These are phyloP conservation scores for Teleogryllus oceanicus DNA, from an alignment of 2,888 invertebrate genomes.

Conservation along the genomic window DNA sequence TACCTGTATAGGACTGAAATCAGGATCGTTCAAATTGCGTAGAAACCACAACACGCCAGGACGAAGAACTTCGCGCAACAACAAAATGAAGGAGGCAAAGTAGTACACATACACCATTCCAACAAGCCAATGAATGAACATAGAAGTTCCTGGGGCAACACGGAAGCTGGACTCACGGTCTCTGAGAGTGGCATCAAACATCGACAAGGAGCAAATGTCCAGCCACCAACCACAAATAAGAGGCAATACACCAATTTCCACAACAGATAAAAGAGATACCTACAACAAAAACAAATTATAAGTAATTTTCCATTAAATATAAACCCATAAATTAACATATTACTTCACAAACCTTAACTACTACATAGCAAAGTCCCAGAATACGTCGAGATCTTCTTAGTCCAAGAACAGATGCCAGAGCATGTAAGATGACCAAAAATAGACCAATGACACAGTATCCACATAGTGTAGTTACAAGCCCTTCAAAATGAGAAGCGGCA, in stretches of 20 bases:
- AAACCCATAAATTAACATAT: not conserved
- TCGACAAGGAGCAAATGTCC: constrained; percentile 91
- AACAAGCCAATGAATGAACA: constrained; percentile 98
- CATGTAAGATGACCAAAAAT: constrained; percentile 76
- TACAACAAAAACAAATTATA: constrained; percentile 47
- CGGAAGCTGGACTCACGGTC: constrained; percentile 85
- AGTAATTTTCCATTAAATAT: not conserved
- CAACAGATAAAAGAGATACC: constrained; percentile 90
- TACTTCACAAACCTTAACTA: constrained; percentile 55
- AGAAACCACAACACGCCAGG: constrained; percentile 99
- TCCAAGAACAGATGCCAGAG: constrained; percentile 74
- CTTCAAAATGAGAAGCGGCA: constrained; percentile 83
- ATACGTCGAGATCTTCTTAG: constrained; percentile 76
- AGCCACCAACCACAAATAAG: constrained; percentile 99
- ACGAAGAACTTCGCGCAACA: constrained; percentile 87
- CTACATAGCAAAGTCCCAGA: constrained; percentile 89
- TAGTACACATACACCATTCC: constrained; percentile 99
- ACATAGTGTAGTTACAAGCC: constrained; percentile 83
- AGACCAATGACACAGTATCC: constrained; percentile 90
- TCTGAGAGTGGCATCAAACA: constrained; percentile 85
- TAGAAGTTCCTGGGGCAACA: constrained; percentile 90
- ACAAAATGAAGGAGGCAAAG: constrained; percentile 92
- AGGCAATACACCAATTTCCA: constrained; percentile 96
- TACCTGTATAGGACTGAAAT: constrained; percentile 97
- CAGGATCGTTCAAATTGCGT: constrained; percentile 96